Evolutionary conservation across 1,140 invertebrate genomes (phyloP).

Genomic region (Papilio polyxenes): DNA sequence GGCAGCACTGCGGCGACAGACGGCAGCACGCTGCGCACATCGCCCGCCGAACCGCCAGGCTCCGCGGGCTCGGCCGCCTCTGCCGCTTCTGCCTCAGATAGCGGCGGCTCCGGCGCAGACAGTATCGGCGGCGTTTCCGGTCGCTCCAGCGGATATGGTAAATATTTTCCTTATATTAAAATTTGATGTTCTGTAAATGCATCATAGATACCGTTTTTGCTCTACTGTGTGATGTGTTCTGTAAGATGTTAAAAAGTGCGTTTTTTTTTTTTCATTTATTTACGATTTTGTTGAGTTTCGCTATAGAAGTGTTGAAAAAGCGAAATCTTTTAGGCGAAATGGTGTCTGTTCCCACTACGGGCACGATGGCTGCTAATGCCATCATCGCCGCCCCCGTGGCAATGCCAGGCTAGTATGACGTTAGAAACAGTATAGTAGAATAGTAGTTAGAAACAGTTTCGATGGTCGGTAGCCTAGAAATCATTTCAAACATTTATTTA

Average conservation of each 20-base stretch:
- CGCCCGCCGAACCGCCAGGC: conserved; percentile 90
- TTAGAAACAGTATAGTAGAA: conserved; percentile 12
- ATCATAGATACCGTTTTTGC: too few species aligned
- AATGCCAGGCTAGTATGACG: conserved; percentile 63
- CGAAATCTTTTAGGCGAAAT: conserved; percentile 68
- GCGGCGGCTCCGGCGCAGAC: conserved; percentile 93
- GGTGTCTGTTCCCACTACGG: conserved; percentile 57
- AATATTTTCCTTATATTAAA: background rate
- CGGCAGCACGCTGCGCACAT: conserved; percentile 94
- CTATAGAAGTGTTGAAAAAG: background rate
- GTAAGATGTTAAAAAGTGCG: background rate
- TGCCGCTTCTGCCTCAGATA: conserved; percentile 90
- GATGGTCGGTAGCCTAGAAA: background rate
- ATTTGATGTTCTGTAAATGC: background rate
- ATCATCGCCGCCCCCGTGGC: conserved; percentile 55
- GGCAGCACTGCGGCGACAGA: conserved; percentile 96
- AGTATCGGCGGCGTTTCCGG: conserved; percentile 95
- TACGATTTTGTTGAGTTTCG: background rate
- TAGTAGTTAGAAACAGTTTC: too few species aligned
- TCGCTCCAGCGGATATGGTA: conserved; percentile 92
- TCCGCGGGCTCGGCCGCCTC: conserved; percentile 88
- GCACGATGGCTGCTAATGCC: conserved; percentile 54
- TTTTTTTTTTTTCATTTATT: background rate
- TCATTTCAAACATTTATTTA: background rate
- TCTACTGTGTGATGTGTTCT: too few species aligned